Evolutionary conservation across 2,888 invertebrate species (phyloP), one percentile per base, ranked within the genome.

Genomic region (Desoria tigrina): DNA sequence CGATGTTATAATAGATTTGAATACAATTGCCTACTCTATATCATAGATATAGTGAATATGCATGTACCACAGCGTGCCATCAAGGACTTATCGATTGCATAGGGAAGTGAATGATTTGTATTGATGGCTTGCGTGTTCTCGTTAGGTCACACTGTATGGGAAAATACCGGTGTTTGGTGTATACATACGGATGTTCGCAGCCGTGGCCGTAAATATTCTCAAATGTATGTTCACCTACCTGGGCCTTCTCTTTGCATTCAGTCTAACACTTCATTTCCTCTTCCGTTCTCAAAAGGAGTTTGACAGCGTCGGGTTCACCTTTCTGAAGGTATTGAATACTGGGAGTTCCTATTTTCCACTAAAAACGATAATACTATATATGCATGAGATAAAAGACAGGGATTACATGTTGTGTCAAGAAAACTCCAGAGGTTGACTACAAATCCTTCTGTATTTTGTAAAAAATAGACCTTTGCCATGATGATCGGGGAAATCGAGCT

Each of bases 131-230:
- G 37, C 42, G 42, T 57, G 57, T 57, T 53, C 28, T 51, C 18
- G 39, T 16, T 56, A 76, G 76, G 76, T 76, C n/a, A 76, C 76
- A 2, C 61, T 76, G 2, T 77, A 77, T 50, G 76, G 77, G 16
- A 76, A 77, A 69, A 77, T 77, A 24, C 77, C 77, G 1, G 72
- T 76, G 2, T 77, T 77, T 61, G 76, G 77, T 45, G 76, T 76
- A 16, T 74, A 74, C 68, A 76, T 74, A 32, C 23, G 74, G 60
- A 76, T 76, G 75, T 76, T 75, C 64, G 75, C 75, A 54, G 76
- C 71, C 4, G 75, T 77, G 11, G 77, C 76, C 18, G 66, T 63
- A n/a, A 76, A 76, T 59, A 75, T 77, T 61, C 69, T 77, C 27
- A 76, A 76, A 50, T 77, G 77, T 66, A 66, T 77, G 67, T 74